Evolutionary conservation across 2,797 vertebrate genomes (phyloP), one percentile per base, ranked within the genome.

Genomic region (Tinamus major): DNA sequence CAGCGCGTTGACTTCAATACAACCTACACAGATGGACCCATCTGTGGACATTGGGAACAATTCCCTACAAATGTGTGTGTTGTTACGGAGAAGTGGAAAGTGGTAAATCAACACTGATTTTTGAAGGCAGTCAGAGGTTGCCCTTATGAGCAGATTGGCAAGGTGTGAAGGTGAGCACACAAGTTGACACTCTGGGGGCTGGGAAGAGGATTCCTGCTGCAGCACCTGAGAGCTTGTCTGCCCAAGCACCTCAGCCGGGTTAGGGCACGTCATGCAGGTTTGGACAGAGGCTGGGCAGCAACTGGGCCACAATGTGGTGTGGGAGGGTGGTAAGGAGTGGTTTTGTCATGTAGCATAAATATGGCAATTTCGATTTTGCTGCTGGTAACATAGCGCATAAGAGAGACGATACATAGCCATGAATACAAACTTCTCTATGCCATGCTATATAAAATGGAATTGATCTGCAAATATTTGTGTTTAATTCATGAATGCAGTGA

Each of bases 41-140:
- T 83, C 79, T 92, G 90, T 94, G 92, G 81, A 77, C 87, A 71
- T 24, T 77, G 37, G 82, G 64, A 94, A 82, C 91, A 92, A 49
- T 75, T 85, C 35, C 37, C 15, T n/a, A 67, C 49, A 86, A 82
- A 62, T 64, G 13, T 18, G 37, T 92, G 49, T 82, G 65, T 81
- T 86, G 82, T 82, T 82, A 69, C 14, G 24, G 72, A 67, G 46
- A 74, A 87, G 61, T 65, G 59, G 69, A 67, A 72, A 33, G 44
- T 35, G n/a, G 15, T 68, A n/a, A 29, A 69, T 51, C 37, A 29
- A 51, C 27, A 39, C 26, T 69, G 19, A 20, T 48, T 69, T 69
- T 49, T 51, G 48, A 69, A 37, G 26, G 27, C 13, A 23, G 33
- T 37, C 48, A 37, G 39, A 41, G 18, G 27, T 69, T 29, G 26